Evolutionary conservation across 1,140 invertebrate genomes (phyloP).

Genomic region (Triops cancriformis): DNA sequence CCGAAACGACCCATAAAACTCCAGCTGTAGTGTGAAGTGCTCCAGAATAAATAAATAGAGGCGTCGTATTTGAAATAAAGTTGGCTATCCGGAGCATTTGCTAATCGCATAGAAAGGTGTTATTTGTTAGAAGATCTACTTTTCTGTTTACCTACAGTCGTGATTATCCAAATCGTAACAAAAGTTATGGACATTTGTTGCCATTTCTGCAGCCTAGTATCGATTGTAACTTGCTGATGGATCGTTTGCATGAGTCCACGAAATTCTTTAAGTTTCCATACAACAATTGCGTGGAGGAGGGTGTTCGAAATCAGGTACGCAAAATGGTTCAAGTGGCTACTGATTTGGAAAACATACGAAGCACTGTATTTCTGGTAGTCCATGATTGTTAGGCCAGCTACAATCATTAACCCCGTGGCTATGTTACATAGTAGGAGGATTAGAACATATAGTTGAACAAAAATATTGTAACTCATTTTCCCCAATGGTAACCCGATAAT

Average conservation of each 20-base stretch:
- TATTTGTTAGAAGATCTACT: not conserved
- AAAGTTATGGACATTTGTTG: not conserved
- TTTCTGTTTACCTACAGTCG: not conserved
- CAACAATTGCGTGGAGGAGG: not conserved
- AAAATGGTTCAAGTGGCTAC: not conserved
- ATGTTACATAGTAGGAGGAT: not conserved
- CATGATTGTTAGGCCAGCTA: not conserved
- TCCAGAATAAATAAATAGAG: not conserved
- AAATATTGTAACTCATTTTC: not conserved
- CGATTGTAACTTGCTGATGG: not conserved
- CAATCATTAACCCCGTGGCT: not conserved
- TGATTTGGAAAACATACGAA: not conserved
- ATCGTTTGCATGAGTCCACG: not conserved
- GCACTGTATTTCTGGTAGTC: not conserved
- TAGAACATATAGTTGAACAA: not conserved
- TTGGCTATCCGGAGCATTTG: too few relatives aligned
- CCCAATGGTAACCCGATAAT: not conserved
- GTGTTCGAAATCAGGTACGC: not conserved
- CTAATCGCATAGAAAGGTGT: too few relatives aligned
- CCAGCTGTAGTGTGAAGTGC: not conserved
- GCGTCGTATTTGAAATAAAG: too few relatives aligned
- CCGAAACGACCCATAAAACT: not conserved
- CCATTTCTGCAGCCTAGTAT: not conserved
- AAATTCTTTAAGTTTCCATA: not conserved
- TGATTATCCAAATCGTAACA: not conserved